A percentile compares a stretch with the other conserved stretches of the same genome.
phyloP scores from a whole-genome alignment of 2,113 vertebrate species.

The Dicerorhinus sumatrensis region DNA sequence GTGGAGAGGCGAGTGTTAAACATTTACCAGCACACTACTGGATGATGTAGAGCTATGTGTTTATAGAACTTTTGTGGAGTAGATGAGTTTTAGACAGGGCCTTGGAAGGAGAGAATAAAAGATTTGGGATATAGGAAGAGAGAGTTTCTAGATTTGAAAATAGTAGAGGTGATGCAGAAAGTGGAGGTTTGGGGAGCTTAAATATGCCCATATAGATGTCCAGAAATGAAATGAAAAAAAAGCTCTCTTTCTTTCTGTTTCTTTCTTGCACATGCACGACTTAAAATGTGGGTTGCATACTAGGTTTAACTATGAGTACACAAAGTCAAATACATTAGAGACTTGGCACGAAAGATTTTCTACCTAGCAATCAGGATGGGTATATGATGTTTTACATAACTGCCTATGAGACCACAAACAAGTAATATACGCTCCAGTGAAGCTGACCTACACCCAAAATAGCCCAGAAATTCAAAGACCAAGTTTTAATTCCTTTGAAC shows the following conservation, averaged over 20 bases:
- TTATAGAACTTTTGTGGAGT: background rate
- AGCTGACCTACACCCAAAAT: background rate
- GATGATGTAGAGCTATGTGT: background rate
- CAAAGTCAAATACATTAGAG: background rate
- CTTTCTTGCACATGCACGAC: background rate
- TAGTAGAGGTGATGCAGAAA: background rate
- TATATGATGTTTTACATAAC: background rate
- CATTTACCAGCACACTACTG: background rate
- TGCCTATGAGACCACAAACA: constrained; percentile 20
- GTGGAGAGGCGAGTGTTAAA: background rate
- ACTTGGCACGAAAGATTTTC: background rate
- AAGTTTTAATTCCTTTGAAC: background rate
- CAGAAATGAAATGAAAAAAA: background rate
- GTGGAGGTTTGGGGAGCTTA: background rate
- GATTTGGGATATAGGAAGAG: background rate
- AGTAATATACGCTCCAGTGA: background rate
- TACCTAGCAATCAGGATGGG: background rate
- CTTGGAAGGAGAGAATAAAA: background rate
- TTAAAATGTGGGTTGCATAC: background rate
- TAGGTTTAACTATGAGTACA: background rate
- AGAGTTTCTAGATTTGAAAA: background rate
- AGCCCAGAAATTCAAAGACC: background rate
- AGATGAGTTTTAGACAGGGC: background rate
- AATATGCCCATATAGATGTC: background rate
- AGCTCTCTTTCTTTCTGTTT: background rate